Evolutionary conservation across 2,113 vertebrate species (phyloP), one percentile per base, ranked within the genome.

Genomic region (Philantomba maxwellii): DNA sequence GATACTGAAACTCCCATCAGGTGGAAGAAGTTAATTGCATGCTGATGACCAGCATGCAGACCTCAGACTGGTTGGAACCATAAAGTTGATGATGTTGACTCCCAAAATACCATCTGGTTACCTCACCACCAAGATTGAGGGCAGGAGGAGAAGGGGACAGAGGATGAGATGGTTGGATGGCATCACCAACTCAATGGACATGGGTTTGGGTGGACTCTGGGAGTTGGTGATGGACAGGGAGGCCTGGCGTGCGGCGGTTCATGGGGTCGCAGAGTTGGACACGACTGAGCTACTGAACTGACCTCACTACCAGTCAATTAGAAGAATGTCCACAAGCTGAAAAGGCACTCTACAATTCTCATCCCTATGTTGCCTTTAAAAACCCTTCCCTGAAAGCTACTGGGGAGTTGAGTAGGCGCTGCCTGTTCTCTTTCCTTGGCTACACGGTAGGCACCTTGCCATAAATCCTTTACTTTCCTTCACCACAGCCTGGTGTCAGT

Each of bases 241-340:
- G 36, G 66, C 36, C 19, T 73, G n/a, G 19, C 0, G 1, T 39
- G n/a, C 66, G 39, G 19, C 1, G 0, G n/a, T 70, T 70, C 66
- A 39, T 70, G n/a, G 66, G 10, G n/a, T 39, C 1, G 1, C 66
- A 70, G 19, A 70, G n/a, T 23, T 0, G 0, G 66, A 36, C 19
- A 70, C 0, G 5, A 70, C 19, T 70, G 66, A 70, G 66, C 4
- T 30, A 62, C 60, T 62, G n/a, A 36, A 10, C 10, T 70, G 19
- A 81, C 30, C 6, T 53, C 30, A 81, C 19, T 33, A 53, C 33
- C 19, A n/a, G 21, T 33, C 30, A 14, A n/a, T 81, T 23, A 53
- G 49, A n/a, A 80, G 47, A 80, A 21, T 21, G 30, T n/a, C 16
- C 77, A 51, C 47, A 51, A 23, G 78, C 49, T 53, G 30, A 81